phyloP scores from a whole-genome alignment of 1,140 invertebrate species.

The Hirudo medicinalis region DNA sequence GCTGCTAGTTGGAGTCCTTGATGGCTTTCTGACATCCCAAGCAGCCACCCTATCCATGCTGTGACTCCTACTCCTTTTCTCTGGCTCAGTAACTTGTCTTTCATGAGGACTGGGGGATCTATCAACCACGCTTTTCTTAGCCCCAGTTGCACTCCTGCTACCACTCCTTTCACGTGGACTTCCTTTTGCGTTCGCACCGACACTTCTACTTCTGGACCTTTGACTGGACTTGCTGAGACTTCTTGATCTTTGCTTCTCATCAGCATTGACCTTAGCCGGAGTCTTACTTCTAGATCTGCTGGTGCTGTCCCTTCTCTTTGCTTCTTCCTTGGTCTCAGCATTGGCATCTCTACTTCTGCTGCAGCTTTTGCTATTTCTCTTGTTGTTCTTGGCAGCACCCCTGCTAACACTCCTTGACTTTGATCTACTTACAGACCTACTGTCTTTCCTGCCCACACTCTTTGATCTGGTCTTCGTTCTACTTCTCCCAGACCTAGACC shows the following conservation, averaged over 20 bases:
- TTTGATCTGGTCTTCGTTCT: not conserved
- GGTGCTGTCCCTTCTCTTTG: not conserved
- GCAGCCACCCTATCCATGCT: not conserved
- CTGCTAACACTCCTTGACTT: slow-evolving; percentile 27
- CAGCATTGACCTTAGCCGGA: not conserved
- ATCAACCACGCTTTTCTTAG: not conserved
- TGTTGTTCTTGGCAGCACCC: slow-evolving; percentile 25
- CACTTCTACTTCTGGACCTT: not conserved
- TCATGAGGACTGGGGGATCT: not conserved
- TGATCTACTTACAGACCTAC: slow-evolving; percentile 26
- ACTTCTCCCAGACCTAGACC: slow-evolving; percentile 36
- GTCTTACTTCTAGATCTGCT: not conserved
- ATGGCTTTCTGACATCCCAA: not conserved
- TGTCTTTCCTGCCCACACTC: slow-evolving; percentile 20
- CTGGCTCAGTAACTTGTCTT: not conserved
- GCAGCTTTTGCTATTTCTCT: not conserved
- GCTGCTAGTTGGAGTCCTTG: not conserved
- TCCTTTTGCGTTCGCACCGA: not conserved
- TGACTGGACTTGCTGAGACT: not conserved
- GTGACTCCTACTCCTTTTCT: not conserved
- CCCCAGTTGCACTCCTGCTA: not conserved
- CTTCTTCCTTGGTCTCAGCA: not conserved
- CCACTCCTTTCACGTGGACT: not conserved
- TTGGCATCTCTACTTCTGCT: not conserved
- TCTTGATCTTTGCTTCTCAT: not conserved